phyloP scores from a whole-genome alignment of 2,888 invertebrate species.

The Eumerus sabulonum region DNA sequence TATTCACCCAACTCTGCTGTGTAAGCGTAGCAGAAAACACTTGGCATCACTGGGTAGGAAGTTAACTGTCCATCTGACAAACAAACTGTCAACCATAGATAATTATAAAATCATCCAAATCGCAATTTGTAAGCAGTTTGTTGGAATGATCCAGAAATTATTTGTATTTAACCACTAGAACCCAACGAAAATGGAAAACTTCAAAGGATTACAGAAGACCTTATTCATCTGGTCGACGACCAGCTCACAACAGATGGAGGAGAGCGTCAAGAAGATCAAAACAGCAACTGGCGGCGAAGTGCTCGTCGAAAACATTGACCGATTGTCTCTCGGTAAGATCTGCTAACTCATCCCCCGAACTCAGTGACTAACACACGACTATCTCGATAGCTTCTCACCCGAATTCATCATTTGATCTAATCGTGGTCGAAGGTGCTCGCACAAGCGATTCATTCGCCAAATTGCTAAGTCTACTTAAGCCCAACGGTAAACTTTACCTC shows the following conservation, averaged over 20 bases:
- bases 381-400: constrained; percentile 80
- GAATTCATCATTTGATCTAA: constrained; percentile 82
- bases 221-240: constrained; percentile 82
- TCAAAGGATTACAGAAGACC: constrained; percentile 79
- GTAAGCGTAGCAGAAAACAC: too few species aligned
- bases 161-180: background rate
- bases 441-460: constrained; percentile 80
- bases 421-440: constrained; percentile 79
- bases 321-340: constrained; percentile 82
- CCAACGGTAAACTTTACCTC: constrained; percentile 82
- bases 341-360: background rate
- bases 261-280: constrained; percentile 80
- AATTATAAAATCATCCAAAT: too few species aligned
- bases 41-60: constrained; percentile 34
- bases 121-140: too few species aligned
- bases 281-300: constrained; percentile 80
- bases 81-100: constrained; percentile 3
- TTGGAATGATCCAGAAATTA: too few species aligned
- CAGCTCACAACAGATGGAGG: constrained; percentile 80
- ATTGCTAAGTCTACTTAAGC: constrained; percentile 82
- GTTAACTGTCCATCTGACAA: constrained; percentile 33
- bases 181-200: constrained; percentile 75
- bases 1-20: too few species aligned
- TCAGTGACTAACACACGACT: background rate
- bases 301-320: constrained; percentile 82